These are phyloP conservation scores for Hydrozoanthus gracilis DNA, from an alignment of 92 coral and sea anemone genomes.

Conservation along the genomic window DNA sequence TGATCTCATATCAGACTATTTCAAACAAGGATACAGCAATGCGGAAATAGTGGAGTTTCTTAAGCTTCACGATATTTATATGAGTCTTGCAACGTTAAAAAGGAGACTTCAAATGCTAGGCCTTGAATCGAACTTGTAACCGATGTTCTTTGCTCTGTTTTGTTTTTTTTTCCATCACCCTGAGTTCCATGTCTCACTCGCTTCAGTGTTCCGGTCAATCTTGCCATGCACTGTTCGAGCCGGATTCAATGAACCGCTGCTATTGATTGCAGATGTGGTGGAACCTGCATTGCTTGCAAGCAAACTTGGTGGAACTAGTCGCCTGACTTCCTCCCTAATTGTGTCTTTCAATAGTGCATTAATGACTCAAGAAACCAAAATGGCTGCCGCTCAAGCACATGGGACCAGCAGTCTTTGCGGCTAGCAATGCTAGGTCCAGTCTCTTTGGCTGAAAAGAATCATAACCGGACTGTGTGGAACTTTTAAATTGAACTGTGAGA, in stretches of 20 bases:
- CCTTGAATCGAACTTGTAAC: constrained; percentile 56
- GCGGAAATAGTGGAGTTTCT: too few relatives aligned
- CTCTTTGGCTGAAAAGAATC: not conserved
- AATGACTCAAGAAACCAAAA: not conserved
- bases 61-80: too few relatives aligned
- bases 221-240: constrained; percentile 28
- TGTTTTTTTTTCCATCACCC: constrained; percentile 37
- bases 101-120: too few relatives aligned
- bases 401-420: constrained; percentile 7
- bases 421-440: not conserved
- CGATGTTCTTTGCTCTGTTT: constrained; percentile 54
- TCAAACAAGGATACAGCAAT: too few relatives aligned
- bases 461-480: not conserved
- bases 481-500: not conserved
- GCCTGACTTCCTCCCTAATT: constrained; percentile 21
- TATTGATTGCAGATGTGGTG: constrained; percentile 1
- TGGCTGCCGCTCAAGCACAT: not conserved
- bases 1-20: too few relatives aligned
- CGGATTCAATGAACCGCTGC: constrained; percentile 8
- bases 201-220: constrained; percentile 42
- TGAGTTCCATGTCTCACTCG: constrained; percentile 39
- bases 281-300: not conserved
- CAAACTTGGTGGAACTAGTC: constrained; percentile 19
- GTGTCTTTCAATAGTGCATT: constrained; percentile 39
- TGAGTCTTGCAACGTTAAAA: too few relatives aligned